A percentile compares a stretch with the other conserved stretches of the same genome.
phyloP scores from a whole-genome alignment of 2,113 vertebrate genomes.

The Callorhinus ursinus region DNA sequence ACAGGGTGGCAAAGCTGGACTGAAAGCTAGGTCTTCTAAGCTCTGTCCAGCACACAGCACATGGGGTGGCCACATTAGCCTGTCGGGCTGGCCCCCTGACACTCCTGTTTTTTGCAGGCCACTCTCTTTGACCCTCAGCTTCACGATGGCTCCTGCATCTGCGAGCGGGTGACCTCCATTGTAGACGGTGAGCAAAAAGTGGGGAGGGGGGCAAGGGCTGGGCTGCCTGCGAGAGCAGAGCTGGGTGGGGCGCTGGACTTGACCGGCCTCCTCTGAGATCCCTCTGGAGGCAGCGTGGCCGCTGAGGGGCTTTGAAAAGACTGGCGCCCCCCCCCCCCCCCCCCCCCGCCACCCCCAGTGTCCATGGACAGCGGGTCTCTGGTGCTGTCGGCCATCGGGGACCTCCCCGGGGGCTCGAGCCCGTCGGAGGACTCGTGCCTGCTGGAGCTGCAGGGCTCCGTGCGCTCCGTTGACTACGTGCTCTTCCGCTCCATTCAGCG shows the following conservation, averaged over 20 bases:
- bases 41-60: background rate
- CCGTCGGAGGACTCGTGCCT: constrained; percentile 97
- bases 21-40: background rate
- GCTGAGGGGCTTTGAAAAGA: no score
- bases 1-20: background rate
- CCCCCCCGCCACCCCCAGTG: constrained; percentile 78
- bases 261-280: no score
- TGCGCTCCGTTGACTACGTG: constrained; percentile 89
- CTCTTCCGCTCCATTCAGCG: constrained; percentile 91
- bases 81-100: background rate
- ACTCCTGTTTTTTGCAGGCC: constrained; percentile 84
- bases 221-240: background rate
- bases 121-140: constrained; percentile 92
- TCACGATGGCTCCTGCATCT: constrained; percentile 89
- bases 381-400: constrained; percentile 95
- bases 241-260: background rate
- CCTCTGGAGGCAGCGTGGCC: no score
- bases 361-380: constrained; percentile 97
- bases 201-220: fast-evolving
- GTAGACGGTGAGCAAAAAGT: constrained; percentile 90
- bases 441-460: constrained; percentile 91
- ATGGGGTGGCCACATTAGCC: background rate
- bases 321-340: background rate
- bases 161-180: constrained; percentile 92
- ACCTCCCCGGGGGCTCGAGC: constrained; percentile 95